A percentile compares a stretch with the other conserved stretches of the same genome.
Conservation (phyloP, 2,113 vertebrate genomes). For the Hucho hucho region DNA sequence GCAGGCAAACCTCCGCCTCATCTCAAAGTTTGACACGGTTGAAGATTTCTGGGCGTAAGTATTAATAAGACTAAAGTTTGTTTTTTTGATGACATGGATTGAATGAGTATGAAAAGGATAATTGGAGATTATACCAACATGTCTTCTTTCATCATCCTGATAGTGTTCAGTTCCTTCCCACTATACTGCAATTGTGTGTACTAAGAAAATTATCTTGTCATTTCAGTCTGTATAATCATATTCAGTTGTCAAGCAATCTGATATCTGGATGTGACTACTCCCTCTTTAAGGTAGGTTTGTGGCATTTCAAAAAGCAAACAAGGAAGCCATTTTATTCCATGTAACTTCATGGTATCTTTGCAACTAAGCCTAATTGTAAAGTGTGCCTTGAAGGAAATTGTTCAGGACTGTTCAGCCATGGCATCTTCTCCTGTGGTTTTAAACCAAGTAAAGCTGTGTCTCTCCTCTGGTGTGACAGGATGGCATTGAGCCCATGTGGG, state of each 20-base stretch:
- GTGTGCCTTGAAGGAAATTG: too few species aligned
- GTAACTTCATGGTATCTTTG: too few species aligned
- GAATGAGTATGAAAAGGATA: not conserved
- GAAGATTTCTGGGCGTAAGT: slow-evolving; percentile 99
- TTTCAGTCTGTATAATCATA: slow-evolving; percentile 96
- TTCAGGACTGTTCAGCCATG: too few species aligned
- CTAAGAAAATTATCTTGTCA: slow-evolving; percentile 37
- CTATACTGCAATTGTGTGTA: not conserved
- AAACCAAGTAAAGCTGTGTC: too few species aligned
- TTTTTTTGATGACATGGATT: not conserved
- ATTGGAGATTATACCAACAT: too few species aligned
- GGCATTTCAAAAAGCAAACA: not conserved
- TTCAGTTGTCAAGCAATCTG: slow-evolving; percentile 97
- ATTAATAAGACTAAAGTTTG: slow-evolving; percentile 29
- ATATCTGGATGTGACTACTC: slow-evolving; percentile 98
- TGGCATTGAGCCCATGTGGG: slow-evolving; percentile 98
- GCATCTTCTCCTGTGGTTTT: too few species aligned
- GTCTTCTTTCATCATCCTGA: too few species aligned
- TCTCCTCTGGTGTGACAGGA: slow-evolving; percentile 73
- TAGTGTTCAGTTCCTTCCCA: too few species aligned
- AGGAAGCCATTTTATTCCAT: not conserved
- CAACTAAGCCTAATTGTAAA: too few species aligned
- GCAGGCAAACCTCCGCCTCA: slow-evolving; percentile 97
- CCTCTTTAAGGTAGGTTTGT: slow-evolving; percentile 89
- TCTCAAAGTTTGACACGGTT: slow-evolving; percentile 98